These are phyloP conservation scores for Aporophyla nigra DNA, from an alignment of 2,888 invertebrate genomes.

Conservation along the genomic window DNA sequence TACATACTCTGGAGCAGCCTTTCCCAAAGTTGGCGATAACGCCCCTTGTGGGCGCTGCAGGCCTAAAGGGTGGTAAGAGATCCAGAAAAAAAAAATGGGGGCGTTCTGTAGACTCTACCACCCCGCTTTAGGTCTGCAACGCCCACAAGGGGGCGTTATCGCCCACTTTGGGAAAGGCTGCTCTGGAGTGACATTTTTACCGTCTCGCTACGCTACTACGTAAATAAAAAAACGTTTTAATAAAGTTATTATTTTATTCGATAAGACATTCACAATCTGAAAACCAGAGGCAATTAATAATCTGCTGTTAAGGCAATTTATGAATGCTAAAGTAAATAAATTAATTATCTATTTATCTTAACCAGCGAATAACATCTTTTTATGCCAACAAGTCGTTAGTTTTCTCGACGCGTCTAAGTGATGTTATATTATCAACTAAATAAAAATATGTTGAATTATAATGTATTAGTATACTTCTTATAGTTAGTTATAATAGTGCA, in stretches of 20 bases:
- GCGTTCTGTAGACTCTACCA: too few relatives aligned
- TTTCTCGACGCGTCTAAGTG: slow-evolving; percentile 69
- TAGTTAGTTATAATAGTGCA: slow-evolving; percentile 80
- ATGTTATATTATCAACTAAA: slow-evolving; percentile 74
- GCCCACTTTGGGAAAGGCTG: too few relatives aligned
- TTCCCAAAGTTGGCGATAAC: too few relatives aligned
- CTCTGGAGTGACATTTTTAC: too few relatives aligned
- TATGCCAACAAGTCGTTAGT: slow-evolving; percentile 82
- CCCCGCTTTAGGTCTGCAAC: too few relatives aligned
- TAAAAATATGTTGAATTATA: slow-evolving; percentile 77
- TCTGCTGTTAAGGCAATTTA: slow-evolving; percentile 87
- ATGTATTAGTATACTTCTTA: slow-evolving; percentile 76
- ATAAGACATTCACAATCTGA: slow-evolving; percentile 89
- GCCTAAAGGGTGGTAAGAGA: too few relatives aligned
- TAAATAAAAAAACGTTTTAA: slow-evolving; percentile 67
- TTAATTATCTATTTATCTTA: slow-evolving; percentile 84
- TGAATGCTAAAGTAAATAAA: slow-evolving; percentile 88
- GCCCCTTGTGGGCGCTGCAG: too few relatives aligned
- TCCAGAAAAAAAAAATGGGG: too few relatives aligned
- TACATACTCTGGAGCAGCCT: too few relatives aligned
- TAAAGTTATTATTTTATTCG: slow-evolving; percentile 89
- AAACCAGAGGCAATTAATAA: slow-evolving; percentile 85
- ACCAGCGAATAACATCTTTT: slow-evolving; percentile 78
- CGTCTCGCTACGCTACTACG: background rate
- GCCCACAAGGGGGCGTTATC: too few relatives aligned